These are phyloP conservation scores for Micrasema minimum DNA, from an alignment of 1,140 invertebrate species.

Conservation along the genomic window DNA sequence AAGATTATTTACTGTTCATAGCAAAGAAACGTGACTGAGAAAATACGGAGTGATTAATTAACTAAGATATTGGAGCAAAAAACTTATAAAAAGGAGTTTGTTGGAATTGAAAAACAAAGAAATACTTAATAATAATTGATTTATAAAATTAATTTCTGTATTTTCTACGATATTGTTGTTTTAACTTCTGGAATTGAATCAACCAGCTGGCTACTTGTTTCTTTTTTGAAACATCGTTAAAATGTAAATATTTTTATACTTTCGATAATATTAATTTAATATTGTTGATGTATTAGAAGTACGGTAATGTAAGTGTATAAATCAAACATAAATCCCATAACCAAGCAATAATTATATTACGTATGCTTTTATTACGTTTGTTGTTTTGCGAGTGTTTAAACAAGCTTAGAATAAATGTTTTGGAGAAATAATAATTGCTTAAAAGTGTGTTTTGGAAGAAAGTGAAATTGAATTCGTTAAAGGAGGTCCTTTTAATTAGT, in stretches of 20 bases:
- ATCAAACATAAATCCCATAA: conserved; percentile 4
- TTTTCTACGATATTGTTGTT: neutral
- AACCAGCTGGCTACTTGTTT: neutral
- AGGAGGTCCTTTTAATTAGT: neutral
- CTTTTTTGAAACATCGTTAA: neutral
- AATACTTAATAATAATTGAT: too few species aligned
- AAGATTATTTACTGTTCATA: neutral
- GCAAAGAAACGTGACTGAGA: neutral
- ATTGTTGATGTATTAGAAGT: neutral
- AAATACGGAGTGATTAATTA: neutral
- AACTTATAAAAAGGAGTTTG: neutral
- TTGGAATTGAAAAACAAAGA: neutral
- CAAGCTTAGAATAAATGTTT: neutral
- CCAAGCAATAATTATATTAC: conserved; percentile 28
- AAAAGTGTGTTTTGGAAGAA: neutral
- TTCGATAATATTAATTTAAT: neutral
- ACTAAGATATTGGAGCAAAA: neutral
- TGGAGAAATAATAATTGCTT: neutral
- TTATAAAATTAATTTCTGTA: too few species aligned
- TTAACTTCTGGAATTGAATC: neutral
- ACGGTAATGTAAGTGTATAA: conserved; percentile 25
- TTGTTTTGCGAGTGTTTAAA: conserved; percentile 19
- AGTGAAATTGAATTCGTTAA: neutral
- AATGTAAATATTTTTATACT: conserved; percentile 16
- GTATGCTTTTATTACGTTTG: conserved; percentile 28